Percentiles rank a stretch among this genome's conserved stretches.
Evolutionary conservation across 2,888 invertebrate genomes (phyloP).

Genomic region (Limenitis camilla): DNA sequence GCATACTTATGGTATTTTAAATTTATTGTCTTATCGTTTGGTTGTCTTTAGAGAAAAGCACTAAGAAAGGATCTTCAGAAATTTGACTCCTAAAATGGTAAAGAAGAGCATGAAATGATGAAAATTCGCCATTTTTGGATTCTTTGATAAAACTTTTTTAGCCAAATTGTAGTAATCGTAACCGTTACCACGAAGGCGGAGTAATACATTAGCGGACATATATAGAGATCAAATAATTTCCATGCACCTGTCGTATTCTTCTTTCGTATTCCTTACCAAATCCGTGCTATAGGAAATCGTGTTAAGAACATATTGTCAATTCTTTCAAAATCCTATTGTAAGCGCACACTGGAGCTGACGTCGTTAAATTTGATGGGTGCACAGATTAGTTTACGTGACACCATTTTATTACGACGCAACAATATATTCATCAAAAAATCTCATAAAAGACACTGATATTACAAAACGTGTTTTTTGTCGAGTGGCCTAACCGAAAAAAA

Average conservation of each 20-base stretch:
- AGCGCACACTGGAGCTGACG: constrained; percentile 25
- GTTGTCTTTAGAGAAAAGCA: no score
- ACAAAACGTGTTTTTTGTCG: background rate
- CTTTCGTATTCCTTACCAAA: background rate
- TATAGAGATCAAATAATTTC: no score
- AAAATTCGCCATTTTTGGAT: no score
- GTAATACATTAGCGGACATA: no score
- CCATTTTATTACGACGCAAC: constrained; percentile 27
- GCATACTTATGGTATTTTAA: no score
- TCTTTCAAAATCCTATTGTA: constrained; percentile 22
- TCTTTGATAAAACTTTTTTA: no score
- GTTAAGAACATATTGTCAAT: constrained; percentile 14
- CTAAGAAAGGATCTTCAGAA: no score
- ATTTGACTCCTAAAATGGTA: no score
- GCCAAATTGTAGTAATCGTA: no score
- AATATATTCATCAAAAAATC: constrained; percentile 41
- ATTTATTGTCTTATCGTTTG: no score
- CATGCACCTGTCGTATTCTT: background rate
- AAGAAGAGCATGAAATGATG: no score
- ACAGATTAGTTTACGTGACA: constrained; percentile 32
- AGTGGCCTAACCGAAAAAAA: background rate
- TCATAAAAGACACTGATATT: constrained; percentile 30
- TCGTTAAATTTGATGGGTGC: constrained; percentile 36
- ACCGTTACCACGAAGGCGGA: no score
- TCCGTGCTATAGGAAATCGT: background rate